Conservation (phyloP, 2,113 vertebrate genomes). For the Donacobius atricapilla region DNA sequence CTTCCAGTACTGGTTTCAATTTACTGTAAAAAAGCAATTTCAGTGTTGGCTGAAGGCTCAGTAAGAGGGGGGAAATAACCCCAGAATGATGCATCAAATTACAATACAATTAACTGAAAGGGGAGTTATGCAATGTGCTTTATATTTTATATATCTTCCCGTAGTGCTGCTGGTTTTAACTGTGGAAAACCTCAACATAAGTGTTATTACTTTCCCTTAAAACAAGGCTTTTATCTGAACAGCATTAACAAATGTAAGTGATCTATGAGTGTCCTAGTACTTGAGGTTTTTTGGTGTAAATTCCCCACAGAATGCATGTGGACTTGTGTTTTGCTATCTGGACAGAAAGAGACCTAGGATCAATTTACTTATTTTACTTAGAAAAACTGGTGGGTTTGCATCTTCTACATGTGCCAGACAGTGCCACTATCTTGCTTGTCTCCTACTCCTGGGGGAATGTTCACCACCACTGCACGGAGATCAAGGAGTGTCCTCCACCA, state of each 20-base stretch:
- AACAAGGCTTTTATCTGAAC: neutral
- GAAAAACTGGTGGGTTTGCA: neutral
- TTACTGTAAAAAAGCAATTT: conserved; percentile 9
- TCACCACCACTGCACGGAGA: fast-evolving
- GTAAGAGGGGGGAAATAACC: too few species aligned
- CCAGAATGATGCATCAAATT: neutral
- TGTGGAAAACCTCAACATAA: neutral
- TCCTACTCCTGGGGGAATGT: fast-evolving
- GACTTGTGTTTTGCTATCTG: neutral
- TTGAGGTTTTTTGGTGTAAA: neutral
- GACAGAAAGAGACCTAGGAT: neutral
- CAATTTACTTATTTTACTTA: neutral
- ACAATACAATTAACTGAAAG: neutral
- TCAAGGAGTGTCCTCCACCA: too few species aligned
- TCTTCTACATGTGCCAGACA: neutral
- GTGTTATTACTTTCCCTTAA: neutral
- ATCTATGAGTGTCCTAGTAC: neutral
- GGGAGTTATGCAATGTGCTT: neutral
- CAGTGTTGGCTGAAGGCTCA: neutral
- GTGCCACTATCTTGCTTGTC: neutral
- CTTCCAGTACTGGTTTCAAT: neutral
- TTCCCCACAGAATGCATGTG: neutral
- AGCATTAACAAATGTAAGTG: neutral
- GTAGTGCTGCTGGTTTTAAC: neutral
- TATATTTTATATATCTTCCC: neutral